Evolutionary conservation across 2,888 invertebrate species (phyloP).

Genomic region (Loripinus fragilis): DNA sequence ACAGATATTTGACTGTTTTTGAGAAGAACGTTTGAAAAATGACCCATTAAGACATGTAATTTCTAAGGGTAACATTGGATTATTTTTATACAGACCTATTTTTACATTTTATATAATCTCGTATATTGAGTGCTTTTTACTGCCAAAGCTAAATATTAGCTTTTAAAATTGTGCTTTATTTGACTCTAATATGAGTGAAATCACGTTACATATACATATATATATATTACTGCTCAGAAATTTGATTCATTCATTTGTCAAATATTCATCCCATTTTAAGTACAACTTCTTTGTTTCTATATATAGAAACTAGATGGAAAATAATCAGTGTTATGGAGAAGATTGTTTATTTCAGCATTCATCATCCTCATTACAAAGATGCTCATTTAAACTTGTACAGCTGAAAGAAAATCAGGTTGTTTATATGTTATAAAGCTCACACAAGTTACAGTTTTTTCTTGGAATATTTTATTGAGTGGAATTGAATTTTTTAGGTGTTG

Average conservation of each 20-base stretch:
- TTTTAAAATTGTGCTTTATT: slow-evolving; percentile 33
- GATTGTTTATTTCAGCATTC: slow-evolving; percentile 2
- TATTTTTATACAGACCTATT: slow-evolving; percentile 67
- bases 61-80: slow-evolving; percentile 50
- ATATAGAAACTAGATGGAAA: background rate
- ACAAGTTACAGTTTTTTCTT: background rate
- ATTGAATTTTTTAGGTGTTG: slow-evolving; percentile 17
- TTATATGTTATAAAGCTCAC: slow-evolving; percentile 14
- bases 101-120: slow-evolving; percentile 56
- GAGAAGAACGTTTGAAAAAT: too few relatives aligned
- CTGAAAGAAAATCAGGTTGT: slow-evolving; percentile 20
- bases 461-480: slow-evolving; percentile 5
- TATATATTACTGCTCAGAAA: slow-evolving; percentile 10
- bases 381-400: slow-evolving; percentile 16
- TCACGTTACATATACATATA: background rate
- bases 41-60: slow-evolving; percentile 28
- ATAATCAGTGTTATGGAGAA: slow-evolving; percentile 4
- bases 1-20: too few relatives aligned
- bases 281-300: background rate
- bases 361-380: slow-evolving; percentile 3
- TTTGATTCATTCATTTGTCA: background rate
- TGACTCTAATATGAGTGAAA: slow-evolving; percentile 22
- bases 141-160: slow-evolving; percentile 34
- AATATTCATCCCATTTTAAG: background rate
- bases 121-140: slow-evolving; percentile 29